These are phyloP conservation scores for Archocentrus centrarchus DNA, from an alignment of 2,113 vertebrate genomes.

Conservation along the genomic window DNA sequence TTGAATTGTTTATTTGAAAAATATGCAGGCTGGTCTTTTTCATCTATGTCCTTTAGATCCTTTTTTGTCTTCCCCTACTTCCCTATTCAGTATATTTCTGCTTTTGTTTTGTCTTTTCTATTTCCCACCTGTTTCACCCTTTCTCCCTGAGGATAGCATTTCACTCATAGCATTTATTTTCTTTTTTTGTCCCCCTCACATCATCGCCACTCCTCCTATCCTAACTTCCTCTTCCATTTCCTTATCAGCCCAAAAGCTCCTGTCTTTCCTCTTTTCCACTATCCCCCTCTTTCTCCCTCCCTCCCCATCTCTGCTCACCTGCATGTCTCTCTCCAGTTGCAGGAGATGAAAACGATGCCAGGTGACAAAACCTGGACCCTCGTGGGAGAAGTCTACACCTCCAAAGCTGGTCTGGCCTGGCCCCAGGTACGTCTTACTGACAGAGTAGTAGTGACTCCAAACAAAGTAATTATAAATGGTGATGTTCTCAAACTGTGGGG, in stretches of 20 bases:
- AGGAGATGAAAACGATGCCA: conserved; percentile 96
- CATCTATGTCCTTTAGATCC: not conserved
- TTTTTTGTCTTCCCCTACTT: not conserved
- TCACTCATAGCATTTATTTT: not conserved
- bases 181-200: not conserved
- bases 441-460: conserved; percentile 97
- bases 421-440: conserved; percentile 95
- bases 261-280: not conserved
- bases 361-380: conserved; percentile 97
- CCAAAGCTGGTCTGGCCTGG: conserved; percentile 88
- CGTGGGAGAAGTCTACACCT: conserved; percentile 95
- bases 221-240: conserved; percentile 3
- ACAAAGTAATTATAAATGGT: conserved; percentile 98
- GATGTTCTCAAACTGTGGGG: conserved; percentile 91
- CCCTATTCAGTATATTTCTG: not conserved
- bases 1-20: conserved; percentile 3
- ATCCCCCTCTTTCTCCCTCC: not conserved
- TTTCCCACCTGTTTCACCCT: not conserved
- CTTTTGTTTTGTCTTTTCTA: not conserved
- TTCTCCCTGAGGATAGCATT: not conserved
- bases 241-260: not conserved
- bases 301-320: conserved; percentile 77
- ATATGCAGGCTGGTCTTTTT: not conserved
- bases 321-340: conserved; percentile 94
- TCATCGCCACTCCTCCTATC: not conserved